These are phyloP conservation scores for Erebia palarica DNA, from an alignment of 2,888 invertebrate species.

Conservation along the genomic window DNA sequence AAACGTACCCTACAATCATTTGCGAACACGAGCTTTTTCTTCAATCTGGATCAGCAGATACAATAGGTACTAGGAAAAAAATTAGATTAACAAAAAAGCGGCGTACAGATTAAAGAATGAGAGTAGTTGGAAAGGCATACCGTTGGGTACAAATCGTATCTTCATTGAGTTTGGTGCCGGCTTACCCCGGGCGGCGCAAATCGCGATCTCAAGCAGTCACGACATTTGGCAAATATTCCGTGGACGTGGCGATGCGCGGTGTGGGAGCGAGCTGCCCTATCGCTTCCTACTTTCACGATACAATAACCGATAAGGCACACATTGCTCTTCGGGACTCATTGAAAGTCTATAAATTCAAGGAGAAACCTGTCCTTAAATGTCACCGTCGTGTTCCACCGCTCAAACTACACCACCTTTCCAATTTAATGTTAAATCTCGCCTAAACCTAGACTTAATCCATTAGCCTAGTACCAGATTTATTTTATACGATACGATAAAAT, in stretches of 20 bases:
- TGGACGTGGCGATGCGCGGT: slow-evolving; percentile 66
- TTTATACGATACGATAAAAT: not conserved
- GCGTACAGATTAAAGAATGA: slow-evolving; percentile 20
- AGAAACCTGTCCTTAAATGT: slow-evolving; percentile 45
- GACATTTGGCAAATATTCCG: slow-evolving; percentile 80
- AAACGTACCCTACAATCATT: slow-evolving; percentile 13
- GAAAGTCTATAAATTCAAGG: slow-evolving; percentile 42
- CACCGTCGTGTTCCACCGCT: slow-evolving; percentile 39
- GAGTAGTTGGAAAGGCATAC: slow-evolving; percentile 54
- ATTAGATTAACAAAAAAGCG: slow-evolving; percentile 22
- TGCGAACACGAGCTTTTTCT: slow-evolving; percentile 10
- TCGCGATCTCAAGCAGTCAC: slow-evolving; percentile 80
- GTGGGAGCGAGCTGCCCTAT: slow-evolving; percentile 78
- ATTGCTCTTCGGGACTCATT: slow-evolving; percentile 53
- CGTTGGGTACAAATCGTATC: slow-evolving; percentile 77
- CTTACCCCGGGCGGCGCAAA: slow-evolving; percentile 77
- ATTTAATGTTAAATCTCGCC: slow-evolving; percentile 17
- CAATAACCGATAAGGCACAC: slow-evolving; percentile 66
- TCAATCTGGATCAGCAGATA: slow-evolving; percentile 11
- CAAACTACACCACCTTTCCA: slow-evolving; percentile 24
- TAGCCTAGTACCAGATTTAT: not conserved
- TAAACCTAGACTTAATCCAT: slow-evolving; percentile 6
- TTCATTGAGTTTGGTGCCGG: slow-evolving; percentile 69
- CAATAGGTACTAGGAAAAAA: slow-evolving; percentile 1
- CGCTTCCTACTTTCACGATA: slow-evolving; percentile 75